phyloP scores from a whole-genome alignment of 2,888 invertebrate genomes.

The Cremastinae sp. region DNA sequence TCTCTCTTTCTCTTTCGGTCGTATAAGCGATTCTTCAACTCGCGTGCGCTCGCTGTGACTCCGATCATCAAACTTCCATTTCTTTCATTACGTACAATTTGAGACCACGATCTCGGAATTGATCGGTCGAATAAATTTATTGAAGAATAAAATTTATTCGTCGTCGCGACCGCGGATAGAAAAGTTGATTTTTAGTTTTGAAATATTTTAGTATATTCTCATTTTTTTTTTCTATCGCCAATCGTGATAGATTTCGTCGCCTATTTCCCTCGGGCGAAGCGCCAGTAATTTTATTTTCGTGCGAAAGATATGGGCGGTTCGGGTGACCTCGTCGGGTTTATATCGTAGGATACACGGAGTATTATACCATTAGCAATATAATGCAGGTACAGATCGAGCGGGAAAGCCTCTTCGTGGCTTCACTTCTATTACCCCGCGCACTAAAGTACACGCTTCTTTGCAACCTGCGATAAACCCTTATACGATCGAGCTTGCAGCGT shows the following conservation, averaged over 20 bases:
- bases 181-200: too few relatives aligned
- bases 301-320: not conserved
- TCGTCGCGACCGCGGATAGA: too few relatives aligned
- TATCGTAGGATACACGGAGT: not conserved
- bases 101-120: too few relatives aligned
- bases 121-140: too few relatives aligned
- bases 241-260: too few relatives aligned
- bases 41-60: not conserved
- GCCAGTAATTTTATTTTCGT: not conserved
- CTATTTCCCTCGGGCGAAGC: too few relatives aligned
- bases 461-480: constrained; percentile 41
- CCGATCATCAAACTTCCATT: not conserved
- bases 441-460: not conserved
- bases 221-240: too few relatives aligned
- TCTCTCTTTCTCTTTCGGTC: constrained; percentile 10
- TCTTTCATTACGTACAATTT: too few relatives aligned
- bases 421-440: constrained; percentile 8
- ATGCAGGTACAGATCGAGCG: not conserved
- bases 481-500: constrained; percentile 22
- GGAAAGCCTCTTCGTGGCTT: constrained; percentile 10
- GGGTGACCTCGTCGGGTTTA: not conserved
- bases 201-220: too few relatives aligned
- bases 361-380: constrained; percentile 20
- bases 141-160: too few relatives aligned
- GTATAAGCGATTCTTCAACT: constrained; percentile 15